Base-by-base conservation (phyloP, 2,888 invertebrate genomes). In the Eurois occulta region DNA sequence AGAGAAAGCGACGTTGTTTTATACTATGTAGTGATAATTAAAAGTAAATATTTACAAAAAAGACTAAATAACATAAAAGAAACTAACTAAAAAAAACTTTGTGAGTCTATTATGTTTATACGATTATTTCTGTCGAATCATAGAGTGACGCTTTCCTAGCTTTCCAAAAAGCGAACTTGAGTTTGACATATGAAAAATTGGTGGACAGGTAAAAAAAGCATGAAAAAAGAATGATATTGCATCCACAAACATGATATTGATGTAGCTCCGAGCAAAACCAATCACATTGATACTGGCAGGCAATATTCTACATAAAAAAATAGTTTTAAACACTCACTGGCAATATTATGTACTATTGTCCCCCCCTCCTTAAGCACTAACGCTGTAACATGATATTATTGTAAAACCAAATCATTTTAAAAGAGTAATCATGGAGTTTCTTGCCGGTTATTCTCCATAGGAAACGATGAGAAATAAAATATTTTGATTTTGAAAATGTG, bases 201-300 rank as follows among this genome's bases (percentile, higher is more conserved):
- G 7, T 24, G 21, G 16, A 16, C 16, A 28, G 16, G 28, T 28
- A 18, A 18, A 58, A 11, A 41, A 41, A 5, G 3, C 1, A 1
- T 10, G 35, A 24, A 43, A 52, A 65, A n/a, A 46, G 38, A 41
- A 60, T 41, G 0, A 35, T 10, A 32, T 69, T n/a, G 16, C 5
- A 35, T 11, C 10, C 8, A 69, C 28, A 60, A 72, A 84, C n/a
- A 58, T 71, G 60, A 62, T 71, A 77, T 72, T 69, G 67, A 35
- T 65, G 52, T 46, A 35, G 74, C 18, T 67, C 18, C 35, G 4
- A 58, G 24, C 35, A 46, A 68, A 65, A 68, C 32, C 21, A 71
- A 48, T 62, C 10, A 32, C 46, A 52, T 58, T 67, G 48, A 52
- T 73, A 60, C 32, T 21, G 66, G 48, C 58, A 52, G 32, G 32